These are phyloP conservation scores for Geococcyx californianus DNA, from an alignment of 2,113 vertebrate species.

Conservation along the genomic window DNA sequence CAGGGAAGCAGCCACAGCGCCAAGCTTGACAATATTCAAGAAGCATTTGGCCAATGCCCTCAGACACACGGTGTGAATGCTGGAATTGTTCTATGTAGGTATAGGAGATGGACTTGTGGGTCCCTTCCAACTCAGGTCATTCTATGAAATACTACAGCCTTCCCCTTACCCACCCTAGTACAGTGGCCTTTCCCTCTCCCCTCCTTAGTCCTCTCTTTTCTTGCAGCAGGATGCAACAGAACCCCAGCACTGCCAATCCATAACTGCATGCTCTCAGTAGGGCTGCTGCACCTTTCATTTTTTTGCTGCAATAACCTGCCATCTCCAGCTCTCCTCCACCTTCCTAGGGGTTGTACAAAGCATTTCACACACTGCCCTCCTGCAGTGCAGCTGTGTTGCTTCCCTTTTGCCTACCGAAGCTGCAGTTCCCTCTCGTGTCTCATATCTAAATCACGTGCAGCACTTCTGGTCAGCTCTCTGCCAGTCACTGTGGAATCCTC, in stretches of 20 bases:
- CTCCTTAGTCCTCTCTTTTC: neutral
- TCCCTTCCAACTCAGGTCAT: too few species aligned
- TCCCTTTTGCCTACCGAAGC: neutral
- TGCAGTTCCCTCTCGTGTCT: neutral
- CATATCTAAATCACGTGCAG: rapidly evolving
- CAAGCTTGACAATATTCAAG: too few species aligned
- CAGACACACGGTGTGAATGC: too few species aligned
- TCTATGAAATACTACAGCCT: neutral
- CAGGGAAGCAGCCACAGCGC: neutral
- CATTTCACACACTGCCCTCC: neutral
- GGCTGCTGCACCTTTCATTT: neutral
- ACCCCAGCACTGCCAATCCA: neutral
- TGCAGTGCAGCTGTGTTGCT: neutral
- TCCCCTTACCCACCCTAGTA: neutral
- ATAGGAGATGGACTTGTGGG: too few species aligned
- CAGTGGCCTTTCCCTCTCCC: rapidly evolving
- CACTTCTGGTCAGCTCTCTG: neutral
- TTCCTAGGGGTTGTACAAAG: neutral
- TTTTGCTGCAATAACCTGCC: neutral
- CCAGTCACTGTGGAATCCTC: rapidly evolving
- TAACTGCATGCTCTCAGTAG: neutral
- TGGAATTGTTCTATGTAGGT: too few species aligned
- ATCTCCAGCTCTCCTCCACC: neutral
- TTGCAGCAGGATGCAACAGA: neutral
- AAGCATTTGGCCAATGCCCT: too few species aligned